Evolutionary conservation across 2,113 vertebrate genomes (phyloP), one percentile per base, ranked within the genome.

Genomic region (Brachirus orientalis): DNA sequence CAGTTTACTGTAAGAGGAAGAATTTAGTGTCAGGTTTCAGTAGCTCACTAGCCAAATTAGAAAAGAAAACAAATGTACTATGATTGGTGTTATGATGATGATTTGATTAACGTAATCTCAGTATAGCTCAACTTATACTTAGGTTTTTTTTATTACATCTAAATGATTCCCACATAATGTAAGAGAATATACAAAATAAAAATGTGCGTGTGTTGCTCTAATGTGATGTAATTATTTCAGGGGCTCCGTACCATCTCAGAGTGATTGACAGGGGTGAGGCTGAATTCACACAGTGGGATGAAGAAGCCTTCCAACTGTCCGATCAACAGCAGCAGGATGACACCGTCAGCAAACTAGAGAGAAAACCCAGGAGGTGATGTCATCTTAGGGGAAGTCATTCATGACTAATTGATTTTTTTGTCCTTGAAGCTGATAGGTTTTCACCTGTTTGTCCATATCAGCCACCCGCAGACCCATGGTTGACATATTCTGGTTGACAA

Each of bases 231-330:
- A n/a, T n/a, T 63, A 36, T 20, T 46, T 47, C 33, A 54, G 28
- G 28, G 6, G 41, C 51, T 72, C 70, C 88, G 74, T 56, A 98
- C 97, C 96, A 93, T 98, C 82, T 99, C 95, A 0, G 67, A 65
- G 1, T 84, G 78, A 72, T 73, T 92, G 72, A 67, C 74, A 2
- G 97, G 97, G 7, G 86, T 96, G 80, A 98, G 89, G 80, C 89
- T 91, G 86, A 97, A 98, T 28, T 94, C 83, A 68, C 76, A 89
- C 12, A 99, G 82, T 16, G 96, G 94, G 79, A 99, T 70, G 82
- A 96, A 99, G 87, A 94, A 99, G 17, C 95, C 96, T 41, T 95
- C 93, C 51, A 98, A 86, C 57, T 99, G 95, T 83, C 96, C 97
- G 8, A 96, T 96, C 80, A 98, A 85, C 88, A 98, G 78, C 33